Evolutionary conservation across 1,140 invertebrate species (phyloP).

Genomic region (Drosophila obscura): DNA sequence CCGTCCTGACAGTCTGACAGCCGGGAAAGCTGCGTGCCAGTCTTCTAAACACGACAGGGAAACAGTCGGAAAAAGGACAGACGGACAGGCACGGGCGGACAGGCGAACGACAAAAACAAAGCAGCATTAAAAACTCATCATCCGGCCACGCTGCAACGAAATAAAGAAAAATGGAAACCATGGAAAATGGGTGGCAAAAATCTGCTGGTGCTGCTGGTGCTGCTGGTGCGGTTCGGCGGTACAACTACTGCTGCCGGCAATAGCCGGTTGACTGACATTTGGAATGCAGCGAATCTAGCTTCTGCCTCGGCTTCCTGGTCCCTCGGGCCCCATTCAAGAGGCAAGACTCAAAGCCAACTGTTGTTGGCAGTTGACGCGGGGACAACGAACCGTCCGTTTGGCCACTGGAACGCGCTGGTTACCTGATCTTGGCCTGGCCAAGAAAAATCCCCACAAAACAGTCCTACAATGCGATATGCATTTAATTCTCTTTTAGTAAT

Average conservation of each 20-base stretch:
- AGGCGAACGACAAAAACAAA: constrained; percentile 35
- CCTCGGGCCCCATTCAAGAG: constrained; percentile 43
- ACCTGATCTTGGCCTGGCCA: constrained; percentile 23
- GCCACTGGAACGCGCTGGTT: constrained; percentile 31
- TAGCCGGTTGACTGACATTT: constrained; percentile 55
- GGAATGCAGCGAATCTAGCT: constrained; percentile 37
- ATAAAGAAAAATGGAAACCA: constrained; percentile 31
- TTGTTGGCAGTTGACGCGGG: constrained; percentile 37
- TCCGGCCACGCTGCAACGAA: constrained; percentile 29
- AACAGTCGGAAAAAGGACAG: no score
- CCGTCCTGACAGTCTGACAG: constrained; percentile 45
- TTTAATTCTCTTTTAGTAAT: no score
- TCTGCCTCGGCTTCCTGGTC: constrained; percentile 17
- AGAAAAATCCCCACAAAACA: no score
- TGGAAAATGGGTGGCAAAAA: constrained; percentile 7
- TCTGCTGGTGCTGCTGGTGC: constrained; percentile 21
- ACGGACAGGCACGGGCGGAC: background rate
- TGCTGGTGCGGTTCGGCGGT: background rate
- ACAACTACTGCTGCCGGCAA: constrained; percentile 25
- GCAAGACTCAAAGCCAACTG: constrained; percentile 44
- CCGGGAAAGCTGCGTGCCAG: constrained; percentile 67
- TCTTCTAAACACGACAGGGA: constrained; percentile 45
- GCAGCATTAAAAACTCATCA: constrained; percentile 73
- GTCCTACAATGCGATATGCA: no score
- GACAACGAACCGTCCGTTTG: constrained; percentile 43